These are phyloP conservation scores for Lydus trimaculatus DNA, from an alignment of 2,888 invertebrate species.

Conservation along the genomic window DNA sequence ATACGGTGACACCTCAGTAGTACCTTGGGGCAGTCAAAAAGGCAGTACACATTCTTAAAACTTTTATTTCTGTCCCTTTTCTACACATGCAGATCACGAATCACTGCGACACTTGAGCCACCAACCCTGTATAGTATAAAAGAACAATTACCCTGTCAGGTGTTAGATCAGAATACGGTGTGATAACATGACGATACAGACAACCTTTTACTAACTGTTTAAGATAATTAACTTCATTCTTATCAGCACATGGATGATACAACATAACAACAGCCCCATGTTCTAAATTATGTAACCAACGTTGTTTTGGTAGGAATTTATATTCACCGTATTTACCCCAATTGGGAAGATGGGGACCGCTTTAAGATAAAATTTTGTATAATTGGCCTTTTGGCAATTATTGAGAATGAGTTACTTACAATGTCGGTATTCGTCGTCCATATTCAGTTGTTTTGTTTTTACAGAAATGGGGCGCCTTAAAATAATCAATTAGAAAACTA, in stretches of 20 bases:
- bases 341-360: constrained; percentile 81
- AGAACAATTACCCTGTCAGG: constrained; percentile 64
- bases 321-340: constrained; percentile 86
- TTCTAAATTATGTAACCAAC: constrained; percentile 85
- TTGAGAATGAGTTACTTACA: too few species aligned
- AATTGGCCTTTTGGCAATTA: too few species aligned
- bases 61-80: too few species aligned
- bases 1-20: too few species aligned
- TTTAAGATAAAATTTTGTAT: constrained; percentile 56
- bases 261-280: constrained; percentile 83
- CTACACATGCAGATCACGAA: too few species aligned
- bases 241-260: constrained; percentile 86
- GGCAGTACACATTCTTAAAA: too few species aligned
- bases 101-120: too few species aligned
- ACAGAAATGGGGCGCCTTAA: constrained; percentile 73
- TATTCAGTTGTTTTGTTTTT: constrained; percentile 72
- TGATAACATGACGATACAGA: constrained; percentile 78
- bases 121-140: too few species aligned
- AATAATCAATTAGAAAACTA: constrained; percentile 25
- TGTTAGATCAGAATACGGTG: constrained; percentile 69
- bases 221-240: constrained; percentile 68
- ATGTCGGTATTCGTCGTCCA: constrained; percentile 69
- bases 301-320: constrained; percentile 75
- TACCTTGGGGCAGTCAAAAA: too few species aligned
- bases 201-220: constrained; percentile 70